Base-by-base conservation (phyloP, 2,113 vertebrate species). In the Donacobius atricapilla region DNA sequence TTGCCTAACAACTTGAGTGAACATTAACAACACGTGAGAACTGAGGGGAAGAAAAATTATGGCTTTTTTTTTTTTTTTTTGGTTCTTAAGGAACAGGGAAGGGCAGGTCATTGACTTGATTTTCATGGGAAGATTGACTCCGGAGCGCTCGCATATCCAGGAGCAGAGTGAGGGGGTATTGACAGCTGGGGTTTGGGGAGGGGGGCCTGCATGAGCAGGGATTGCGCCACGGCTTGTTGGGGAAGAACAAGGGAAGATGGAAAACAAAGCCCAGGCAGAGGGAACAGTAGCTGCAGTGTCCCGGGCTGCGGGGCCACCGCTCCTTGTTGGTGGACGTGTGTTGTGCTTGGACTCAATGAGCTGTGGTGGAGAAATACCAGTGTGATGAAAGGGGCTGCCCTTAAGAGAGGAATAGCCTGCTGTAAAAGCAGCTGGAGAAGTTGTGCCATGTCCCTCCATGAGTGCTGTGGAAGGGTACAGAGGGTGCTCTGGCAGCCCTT, bases 101-200 rank as follows among this genome's bases (percentile, higher is more conserved):
- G 98, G 98, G 98, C 97, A 98, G 98, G 98, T 98, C 98, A 98
- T 98, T 99, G 98, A 99, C 98, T 99, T 98, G 98, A 99, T 99
- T 99, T 99, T 99, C 99, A 99, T 99, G 99, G 99, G 99, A 99
- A 99, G 99, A 93, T 98, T 97, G 98, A 98, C 98, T 98, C 90
- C 2, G 35, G 97, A 93, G 91, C 30, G 69, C 97, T 98, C 97
- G 96, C 97, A 98, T 97, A 97, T 99, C 98, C 98, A 98, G 96
- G 90, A 97, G 87, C 96, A 22, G 94, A 96, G 98, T 17, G 96
- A 97, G 98, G 95, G 97, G 92, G 97, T 98, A 98, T 98, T 98
- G 99, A 98, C 98, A 98, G 98, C 97, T 97, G 71, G 79, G 84
- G 58, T 69, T 79, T 96, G 98, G 98, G 97, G 98, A 98, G 98